Evolutionary conservation across 2,113 vertebrate species (phyloP).

Genomic region (Sapajus apella): DNA sequence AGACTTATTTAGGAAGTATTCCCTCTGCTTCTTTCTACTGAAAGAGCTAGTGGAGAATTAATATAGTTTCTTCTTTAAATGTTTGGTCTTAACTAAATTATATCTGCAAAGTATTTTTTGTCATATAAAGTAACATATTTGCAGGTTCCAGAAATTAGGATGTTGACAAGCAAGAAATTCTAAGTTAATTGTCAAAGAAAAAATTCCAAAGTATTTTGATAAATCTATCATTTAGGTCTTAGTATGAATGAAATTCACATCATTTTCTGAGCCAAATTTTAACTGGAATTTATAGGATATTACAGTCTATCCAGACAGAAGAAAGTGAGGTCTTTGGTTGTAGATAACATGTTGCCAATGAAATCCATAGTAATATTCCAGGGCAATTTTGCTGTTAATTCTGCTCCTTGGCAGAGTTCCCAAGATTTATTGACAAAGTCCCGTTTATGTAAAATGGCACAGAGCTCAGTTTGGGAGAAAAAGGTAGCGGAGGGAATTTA

Average conservation of each 20-base stretch:
- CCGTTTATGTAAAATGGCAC: neutral
- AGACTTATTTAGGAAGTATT: neutral
- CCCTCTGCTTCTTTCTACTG: neutral
- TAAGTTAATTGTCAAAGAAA: neutral
- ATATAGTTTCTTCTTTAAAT: neutral
- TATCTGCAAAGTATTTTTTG: neutral
- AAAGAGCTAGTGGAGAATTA: neutral
- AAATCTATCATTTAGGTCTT: neutral
- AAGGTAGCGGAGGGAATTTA: neutral
- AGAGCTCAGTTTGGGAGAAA: neutral
- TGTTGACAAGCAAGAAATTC: neutral
- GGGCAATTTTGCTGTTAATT: neutral
- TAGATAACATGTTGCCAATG: neutral
- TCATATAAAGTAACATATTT: neutral
- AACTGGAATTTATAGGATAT: neutral
- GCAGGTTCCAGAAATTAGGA: neutral
- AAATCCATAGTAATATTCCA: neutral
- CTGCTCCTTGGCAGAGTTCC: neutral
- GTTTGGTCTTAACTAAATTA: neutral
- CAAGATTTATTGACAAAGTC: neutral
- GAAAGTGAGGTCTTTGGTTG: neutral
- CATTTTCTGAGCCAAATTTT: neutral
- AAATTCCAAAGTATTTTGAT: neutral
- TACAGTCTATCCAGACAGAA: neutral
- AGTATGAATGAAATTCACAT: neutral